Evolutionary conservation across 2,113 vertebrate genomes (phyloP).

Genomic region (Spizaetus ornatus): DNA sequence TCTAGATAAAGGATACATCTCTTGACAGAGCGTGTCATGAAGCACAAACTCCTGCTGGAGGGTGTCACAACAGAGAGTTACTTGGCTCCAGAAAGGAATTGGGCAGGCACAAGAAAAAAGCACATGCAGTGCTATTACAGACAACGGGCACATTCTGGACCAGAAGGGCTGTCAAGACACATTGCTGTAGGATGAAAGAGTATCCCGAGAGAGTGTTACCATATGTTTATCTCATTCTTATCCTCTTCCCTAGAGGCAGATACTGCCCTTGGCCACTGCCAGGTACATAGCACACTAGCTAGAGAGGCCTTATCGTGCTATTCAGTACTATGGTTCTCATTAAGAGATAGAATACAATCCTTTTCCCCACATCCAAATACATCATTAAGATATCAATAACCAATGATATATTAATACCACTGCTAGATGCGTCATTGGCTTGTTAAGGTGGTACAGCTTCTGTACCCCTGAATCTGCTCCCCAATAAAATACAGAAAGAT

Average conservation of each 20-base stretch:
- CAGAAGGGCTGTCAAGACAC: constrained; percentile 15
- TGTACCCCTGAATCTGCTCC: not conserved
- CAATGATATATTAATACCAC: not conserved
- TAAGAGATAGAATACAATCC: not conserved
- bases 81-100: not conserved
- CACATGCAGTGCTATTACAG: not conserved
- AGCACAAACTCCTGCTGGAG: not conserved
- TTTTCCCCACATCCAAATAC: not conserved
- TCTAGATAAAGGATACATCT: not conserved
- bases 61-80: not conserved
- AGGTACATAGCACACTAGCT: not conserved
- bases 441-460: not conserved
- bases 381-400: not conserved
- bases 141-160: not conserved
- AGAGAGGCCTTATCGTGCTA: not conserved
- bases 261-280: not conserved
- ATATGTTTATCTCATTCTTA: not conserved
- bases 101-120: not conserved
- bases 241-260: not conserved
- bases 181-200: not conserved
- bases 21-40: not conserved
- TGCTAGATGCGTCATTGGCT: not conserved
- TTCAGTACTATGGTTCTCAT: not conserved
- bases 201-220: not conserved
- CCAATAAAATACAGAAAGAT: not conserved